Conservation (phyloP, 64 coral and sea anemone genomes). For the Pachyseris speciosa region DNA sequence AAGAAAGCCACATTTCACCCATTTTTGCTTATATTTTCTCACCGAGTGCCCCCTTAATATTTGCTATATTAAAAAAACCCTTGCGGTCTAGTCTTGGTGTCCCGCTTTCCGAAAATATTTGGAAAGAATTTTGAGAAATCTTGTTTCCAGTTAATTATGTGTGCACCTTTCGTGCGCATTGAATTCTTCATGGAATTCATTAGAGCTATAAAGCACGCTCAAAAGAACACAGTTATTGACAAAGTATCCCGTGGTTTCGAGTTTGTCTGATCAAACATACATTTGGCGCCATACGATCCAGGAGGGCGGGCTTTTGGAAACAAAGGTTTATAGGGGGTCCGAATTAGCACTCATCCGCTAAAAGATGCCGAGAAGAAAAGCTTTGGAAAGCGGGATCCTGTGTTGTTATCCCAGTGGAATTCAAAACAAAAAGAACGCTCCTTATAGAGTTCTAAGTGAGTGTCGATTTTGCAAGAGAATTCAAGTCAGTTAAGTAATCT, state of each 20-base stretch:
- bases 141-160: too few relatives aligned
- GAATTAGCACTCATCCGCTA: background rate
- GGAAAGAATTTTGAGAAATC: too few relatives aligned
- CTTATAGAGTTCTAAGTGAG: background rate
- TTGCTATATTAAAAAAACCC: too few relatives aligned
- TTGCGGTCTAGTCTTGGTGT: too few relatives aligned
- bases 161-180: too few relatives aligned
- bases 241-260: too few relatives aligned
- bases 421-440: background rate
- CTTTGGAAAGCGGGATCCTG: background rate
- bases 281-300: background rate
- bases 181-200: background rate
- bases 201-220: background rate
- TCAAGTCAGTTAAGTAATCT: too few relatives aligned
- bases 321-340: conserved; percentile 8
- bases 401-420: background rate
- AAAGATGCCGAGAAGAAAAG: background rate
- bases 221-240: background rate
- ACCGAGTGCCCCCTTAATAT: too few relatives aligned
- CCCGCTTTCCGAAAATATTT: too few relatives aligned
- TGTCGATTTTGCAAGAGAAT: too few relatives aligned
- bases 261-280: background rate
- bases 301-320: background rate
- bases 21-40: too few relatives aligned
- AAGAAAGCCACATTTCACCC: too few relatives aligned